phyloP scores from a whole-genome alignment of 1,140 invertebrate genomes.

The Caenorhabditis briggsae region DNA sequence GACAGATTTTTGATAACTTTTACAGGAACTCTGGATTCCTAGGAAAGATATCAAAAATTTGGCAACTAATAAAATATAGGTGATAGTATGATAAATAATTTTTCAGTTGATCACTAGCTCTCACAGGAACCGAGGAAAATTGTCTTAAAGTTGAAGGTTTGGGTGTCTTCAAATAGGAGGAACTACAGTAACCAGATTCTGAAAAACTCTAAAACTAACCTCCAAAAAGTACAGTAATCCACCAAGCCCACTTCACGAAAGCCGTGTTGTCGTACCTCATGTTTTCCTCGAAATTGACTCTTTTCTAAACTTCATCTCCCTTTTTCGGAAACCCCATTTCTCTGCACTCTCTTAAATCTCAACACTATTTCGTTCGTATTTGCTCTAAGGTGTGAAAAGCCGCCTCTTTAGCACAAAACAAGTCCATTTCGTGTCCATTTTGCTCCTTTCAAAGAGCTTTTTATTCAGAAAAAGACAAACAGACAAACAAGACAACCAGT shows the following conservation, averaged over 20 bases:
- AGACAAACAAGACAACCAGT: neutral
- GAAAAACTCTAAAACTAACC: neutral
- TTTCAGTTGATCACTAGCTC: too few relatives aligned
- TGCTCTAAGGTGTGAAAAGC: conserved; percentile 43
- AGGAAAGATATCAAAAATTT: too few relatives aligned
- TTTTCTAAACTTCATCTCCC: neutral
- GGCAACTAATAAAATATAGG: too few relatives aligned
- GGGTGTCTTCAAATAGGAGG: too few relatives aligned
- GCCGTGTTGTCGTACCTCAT: neutral
- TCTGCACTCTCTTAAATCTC: neutral
- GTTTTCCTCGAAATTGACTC: neutral
- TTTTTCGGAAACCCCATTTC: neutral
- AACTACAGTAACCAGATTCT: too few relatives aligned
- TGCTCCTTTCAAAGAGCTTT: neutral
- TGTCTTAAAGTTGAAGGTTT: too few relatives aligned
- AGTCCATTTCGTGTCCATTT: conserved; percentile 15
- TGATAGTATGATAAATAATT: too few relatives aligned
- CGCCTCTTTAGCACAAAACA: neutral
- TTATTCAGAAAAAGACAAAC: neutral
- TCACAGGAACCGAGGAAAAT: too few relatives aligned
- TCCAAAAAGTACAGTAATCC: conserved; percentile 42
- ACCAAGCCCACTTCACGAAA: neutral
- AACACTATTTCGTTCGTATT: conserved; percentile 4
- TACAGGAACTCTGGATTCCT: too few relatives aligned
- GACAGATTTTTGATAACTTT: too few relatives aligned